phyloP scores from a whole-genome alignment of 2,113 vertebrate genomes.

The Empidonax traillii region DNA sequence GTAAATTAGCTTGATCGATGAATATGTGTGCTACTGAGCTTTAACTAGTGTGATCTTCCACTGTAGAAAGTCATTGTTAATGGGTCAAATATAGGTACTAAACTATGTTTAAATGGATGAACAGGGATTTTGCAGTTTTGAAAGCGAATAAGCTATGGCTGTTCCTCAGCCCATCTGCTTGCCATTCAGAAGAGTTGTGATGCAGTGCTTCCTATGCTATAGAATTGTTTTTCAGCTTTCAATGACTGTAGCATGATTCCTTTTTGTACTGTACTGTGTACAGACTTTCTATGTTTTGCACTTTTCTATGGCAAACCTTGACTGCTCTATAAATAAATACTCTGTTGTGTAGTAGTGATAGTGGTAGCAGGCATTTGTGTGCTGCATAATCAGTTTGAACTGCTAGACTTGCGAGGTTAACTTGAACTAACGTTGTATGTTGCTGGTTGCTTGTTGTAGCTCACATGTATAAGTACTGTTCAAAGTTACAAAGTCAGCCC shows the following conservation, averaged over 20 bases:
- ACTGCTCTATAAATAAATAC: slow-evolving; percentile 58
- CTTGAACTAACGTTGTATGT: slow-evolving; percentile 15
- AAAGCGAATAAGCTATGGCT: slow-evolving; percentile 22
- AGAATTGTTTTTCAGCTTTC: slow-evolving; percentile 63
- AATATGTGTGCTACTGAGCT: slow-evolving; percentile 24
- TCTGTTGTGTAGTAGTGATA: background rate
- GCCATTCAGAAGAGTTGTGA: slow-evolving; percentile 46
- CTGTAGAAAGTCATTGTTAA: slow-evolving; percentile 45
- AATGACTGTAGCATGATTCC: slow-evolving; percentile 53
- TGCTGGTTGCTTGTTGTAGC: slow-evolving; percentile 52
- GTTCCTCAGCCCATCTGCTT: slow-evolving; percentile 30
- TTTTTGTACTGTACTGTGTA: slow-evolving; percentile 53
- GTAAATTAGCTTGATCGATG: slow-evolving; percentile 24
- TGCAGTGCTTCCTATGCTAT: slow-evolving; percentile 58
- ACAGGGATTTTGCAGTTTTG: slow-evolving; percentile 61
- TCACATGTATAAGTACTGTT: slow-evolving; percentile 43
- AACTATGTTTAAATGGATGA: slow-evolving; percentile 38
- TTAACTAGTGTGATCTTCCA: slow-evolving; percentile 42
- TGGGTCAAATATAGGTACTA: slow-evolving; percentile 40
- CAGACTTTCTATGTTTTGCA: slow-evolving; percentile 50
- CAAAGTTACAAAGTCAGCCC: slow-evolving; percentile 44
- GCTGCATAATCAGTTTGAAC: background rate
- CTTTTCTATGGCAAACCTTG: slow-evolving; percentile 62
- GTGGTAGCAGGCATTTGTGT: slow-evolving; percentile 8
- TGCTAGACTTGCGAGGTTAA: background rate